A percentile compares a stretch with the other conserved stretches of the same genome.
Evolutionary conservation across 2,888 invertebrate genomes (phyloP).

Genomic region (Lithodes maja): DNA sequence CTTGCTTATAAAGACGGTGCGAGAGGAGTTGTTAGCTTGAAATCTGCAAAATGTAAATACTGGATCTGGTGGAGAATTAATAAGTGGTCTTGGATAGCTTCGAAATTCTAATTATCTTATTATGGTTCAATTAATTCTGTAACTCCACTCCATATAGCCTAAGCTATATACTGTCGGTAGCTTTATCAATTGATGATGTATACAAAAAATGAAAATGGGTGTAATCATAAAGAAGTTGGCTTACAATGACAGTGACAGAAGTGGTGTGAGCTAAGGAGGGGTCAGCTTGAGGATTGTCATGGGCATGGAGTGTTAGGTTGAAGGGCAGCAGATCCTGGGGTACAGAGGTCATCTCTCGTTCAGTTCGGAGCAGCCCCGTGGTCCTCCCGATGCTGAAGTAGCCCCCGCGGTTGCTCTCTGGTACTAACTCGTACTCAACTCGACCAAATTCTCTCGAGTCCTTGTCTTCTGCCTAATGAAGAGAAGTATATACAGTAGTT

Average conservation of each 20-base stretch:
- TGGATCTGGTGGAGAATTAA: too few relatives aligned
- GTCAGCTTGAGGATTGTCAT: constrained; percentile 83
- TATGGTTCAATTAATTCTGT: too few relatives aligned
- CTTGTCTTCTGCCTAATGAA: constrained; percentile 84
- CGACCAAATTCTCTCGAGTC: constrained; percentile 90
- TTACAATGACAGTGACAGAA: constrained; percentile 81
- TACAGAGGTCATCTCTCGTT: constrained; percentile 83
- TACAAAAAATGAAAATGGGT: too few relatives aligned
- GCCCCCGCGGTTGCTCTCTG: constrained; percentile 76
- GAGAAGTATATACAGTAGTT: neutral
- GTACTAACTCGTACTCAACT: constrained; percentile 80
- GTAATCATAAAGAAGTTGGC: constrained; percentile 71
- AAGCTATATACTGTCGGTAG: too few relatives aligned
- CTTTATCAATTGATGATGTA: too few relatives aligned
- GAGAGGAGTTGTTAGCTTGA: too few relatives aligned
- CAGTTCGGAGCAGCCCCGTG: constrained; percentile 85
- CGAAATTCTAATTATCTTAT: too few relatives aligned
- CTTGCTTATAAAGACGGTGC: too few relatives aligned
- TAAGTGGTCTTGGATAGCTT: too few relatives aligned
- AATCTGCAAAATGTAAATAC: too few relatives aligned
- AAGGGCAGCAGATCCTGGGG: constrained; percentile 82
- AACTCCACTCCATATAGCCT: too few relatives aligned
- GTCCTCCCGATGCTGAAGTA: constrained; percentile 84
- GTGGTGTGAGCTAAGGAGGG: constrained; percentile 80
- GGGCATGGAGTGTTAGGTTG: constrained; percentile 83